Percentiles rank a stretch among this genome's conserved stretches.
phyloP scores from a whole-genome alignment of 2,113 vertebrate genomes.

The Pygoscelis antarcticus region DNA sequence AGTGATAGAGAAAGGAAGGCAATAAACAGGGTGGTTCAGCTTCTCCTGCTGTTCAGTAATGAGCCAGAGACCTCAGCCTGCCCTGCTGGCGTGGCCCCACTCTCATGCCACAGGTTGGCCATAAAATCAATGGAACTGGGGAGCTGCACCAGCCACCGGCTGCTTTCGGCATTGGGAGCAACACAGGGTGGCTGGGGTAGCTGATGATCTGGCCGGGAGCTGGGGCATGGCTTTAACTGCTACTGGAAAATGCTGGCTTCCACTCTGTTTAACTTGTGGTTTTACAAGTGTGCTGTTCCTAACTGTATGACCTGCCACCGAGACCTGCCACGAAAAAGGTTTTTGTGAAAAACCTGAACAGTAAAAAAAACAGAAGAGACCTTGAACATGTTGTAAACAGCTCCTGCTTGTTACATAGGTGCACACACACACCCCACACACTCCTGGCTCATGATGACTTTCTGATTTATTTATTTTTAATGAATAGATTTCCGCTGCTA shows the following conservation, averaged over 20 bases:
- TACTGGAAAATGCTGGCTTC: background rate
- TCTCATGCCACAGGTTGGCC: background rate
- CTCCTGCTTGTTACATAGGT: background rate
- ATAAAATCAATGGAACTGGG: background rate
- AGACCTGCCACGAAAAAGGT: background rate
- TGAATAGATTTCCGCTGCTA: background rate
- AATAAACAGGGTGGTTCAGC: background rate
- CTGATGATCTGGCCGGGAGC: background rate
- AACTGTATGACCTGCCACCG: background rate
- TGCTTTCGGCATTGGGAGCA: accelerated
- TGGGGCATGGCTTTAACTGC: background rate
- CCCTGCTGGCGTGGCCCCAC: accelerated
- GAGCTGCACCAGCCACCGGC: background rate
- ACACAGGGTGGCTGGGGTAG: background rate
- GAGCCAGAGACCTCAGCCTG: background rate
- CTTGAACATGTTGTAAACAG: constrained; percentile 28
- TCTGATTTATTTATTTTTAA: background rate
- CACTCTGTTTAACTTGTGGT: background rate
- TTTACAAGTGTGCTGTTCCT: background rate
- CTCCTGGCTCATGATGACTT: background rate
- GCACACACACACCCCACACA: background rate
- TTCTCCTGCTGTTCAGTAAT: background rate
- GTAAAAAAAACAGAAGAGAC: constrained; percentile 26
- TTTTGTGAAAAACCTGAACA: constrained; percentile 40
- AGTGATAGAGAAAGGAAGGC: background rate